Evolutionary conservation across 2,888 invertebrate species (phyloP).

Genomic region (Cheilosia soror): DNA sequence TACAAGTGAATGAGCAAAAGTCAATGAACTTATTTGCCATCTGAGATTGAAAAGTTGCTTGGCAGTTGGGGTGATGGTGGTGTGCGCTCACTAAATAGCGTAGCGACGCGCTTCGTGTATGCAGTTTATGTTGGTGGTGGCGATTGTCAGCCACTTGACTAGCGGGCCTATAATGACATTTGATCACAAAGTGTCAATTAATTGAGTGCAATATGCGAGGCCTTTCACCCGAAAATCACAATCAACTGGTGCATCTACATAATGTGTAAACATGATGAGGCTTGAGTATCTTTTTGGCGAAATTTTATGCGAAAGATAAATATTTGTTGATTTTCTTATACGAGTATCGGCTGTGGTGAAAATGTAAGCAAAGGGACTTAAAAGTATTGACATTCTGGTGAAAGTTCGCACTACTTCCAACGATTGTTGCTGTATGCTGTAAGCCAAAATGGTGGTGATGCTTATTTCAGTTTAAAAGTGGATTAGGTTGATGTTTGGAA

Average conservation of each 20-base stretch:
- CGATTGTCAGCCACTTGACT: neutral
- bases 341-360: too few species aligned
- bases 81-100: too few species aligned
- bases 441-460: neutral
- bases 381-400: constrained; percentile 30
- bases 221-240: constrained; percentile 13
- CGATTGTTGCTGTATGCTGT: neutral
- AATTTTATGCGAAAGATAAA: constrained; percentile 13
- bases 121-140: neutral
- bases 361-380: constrained; percentile 19
- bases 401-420: constrained; percentile 39
- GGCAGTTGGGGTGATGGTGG: constrained; percentile 20
- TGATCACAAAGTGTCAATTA: constrained; percentile 48
- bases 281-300: neutral
- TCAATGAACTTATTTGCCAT: constrained; percentile 63
- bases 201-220: constrained; percentile 36
- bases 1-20: constrained; percentile 50
- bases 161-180: constrained; percentile 21
- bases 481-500: neutral
- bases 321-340: neutral
- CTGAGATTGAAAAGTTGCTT: constrained; percentile 65
- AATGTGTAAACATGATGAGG: constrained; percentile 5
- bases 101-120: neutral
- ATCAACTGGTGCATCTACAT: constrained; percentile 14
- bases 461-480: neutral